phyloP scores from a whole-genome alignment of 2,113 vertebrate species.

The Chitala chitala region DNA sequence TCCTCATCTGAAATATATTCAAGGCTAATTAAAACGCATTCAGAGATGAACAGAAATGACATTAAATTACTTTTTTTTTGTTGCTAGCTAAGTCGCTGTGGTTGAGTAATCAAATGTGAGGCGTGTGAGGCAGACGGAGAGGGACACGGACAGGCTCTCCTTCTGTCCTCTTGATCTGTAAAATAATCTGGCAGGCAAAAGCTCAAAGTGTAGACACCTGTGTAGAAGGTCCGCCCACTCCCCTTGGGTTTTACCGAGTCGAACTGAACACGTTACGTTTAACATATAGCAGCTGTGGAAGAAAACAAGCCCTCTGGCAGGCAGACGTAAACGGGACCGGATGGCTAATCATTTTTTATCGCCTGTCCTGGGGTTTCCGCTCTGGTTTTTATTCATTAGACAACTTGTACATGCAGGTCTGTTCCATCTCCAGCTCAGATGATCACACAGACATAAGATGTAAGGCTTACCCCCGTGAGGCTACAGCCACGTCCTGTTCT shows the following conservation, averaged over 20 bases:
- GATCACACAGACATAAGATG: neutral
- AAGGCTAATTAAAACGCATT: too few species aligned
- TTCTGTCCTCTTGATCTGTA: neutral
- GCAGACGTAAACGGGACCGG: neutral
- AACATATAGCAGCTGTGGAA: too few species aligned
- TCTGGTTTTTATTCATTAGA: neutral
- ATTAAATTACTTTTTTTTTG: neutral
- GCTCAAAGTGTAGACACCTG: neutral
- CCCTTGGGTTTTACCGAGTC: too few species aligned
- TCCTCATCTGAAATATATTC: neutral
- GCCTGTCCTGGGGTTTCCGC: neutral
- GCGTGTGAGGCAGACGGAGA: neutral
- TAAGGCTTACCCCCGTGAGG: neutral
- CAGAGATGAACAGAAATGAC: neutral
- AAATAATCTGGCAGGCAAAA: neutral
- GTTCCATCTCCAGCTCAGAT: neutral
- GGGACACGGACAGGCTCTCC: too few species aligned
- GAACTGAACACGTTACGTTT: too few species aligned
- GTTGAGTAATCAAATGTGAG: neutral
- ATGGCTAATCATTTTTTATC: neutral
- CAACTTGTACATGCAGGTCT: neutral
- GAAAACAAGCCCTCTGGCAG: too few species aligned
- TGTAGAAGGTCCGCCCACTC: neutral
- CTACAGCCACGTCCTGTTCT: neutral
- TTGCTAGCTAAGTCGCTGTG: neutral